These are phyloP conservation scores for Trichomycterus rosablanca DNA, from an alignment of 2,113 vertebrate species.

Conservation along the genomic window DNA sequence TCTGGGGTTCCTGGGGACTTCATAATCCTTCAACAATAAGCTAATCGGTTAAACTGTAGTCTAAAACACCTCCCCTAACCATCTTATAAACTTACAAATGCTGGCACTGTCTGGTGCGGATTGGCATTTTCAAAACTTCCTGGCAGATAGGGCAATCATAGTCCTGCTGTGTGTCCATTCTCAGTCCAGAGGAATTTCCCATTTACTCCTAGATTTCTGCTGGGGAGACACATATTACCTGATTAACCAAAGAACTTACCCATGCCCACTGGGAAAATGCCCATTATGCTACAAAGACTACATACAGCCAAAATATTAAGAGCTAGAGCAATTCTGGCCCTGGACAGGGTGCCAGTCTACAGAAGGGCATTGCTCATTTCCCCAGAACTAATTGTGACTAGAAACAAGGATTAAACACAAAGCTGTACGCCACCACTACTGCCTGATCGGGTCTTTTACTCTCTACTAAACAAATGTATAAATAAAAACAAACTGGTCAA, in stretches of 20 bases:
- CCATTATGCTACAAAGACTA: not conserved
- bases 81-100: conserved; percentile 34
- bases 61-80: not conserved
- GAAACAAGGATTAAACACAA: too few species aligned
- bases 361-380: too few species aligned
- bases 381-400: too few species aligned
- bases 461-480: too few species aligned
- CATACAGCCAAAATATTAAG: too few species aligned
- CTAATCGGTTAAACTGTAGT: not conserved
- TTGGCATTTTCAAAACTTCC: conserved; percentile 40
- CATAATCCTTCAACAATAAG: too few species aligned
- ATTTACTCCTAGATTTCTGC: not conserved
- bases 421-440: too few species aligned
- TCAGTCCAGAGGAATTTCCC: not conserved
- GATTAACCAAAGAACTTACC: not conserved
- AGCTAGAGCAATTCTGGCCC: too few species aligned
- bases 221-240: not conserved
- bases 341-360: too few species aligned
- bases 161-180: not conserved
- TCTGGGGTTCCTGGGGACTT: too few species aligned
- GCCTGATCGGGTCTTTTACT: too few species aligned
- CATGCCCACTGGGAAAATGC: not conserved
- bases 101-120: conserved; percentile 38
- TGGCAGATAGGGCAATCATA: conserved; percentile 45
- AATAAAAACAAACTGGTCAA: too few species aligned